A percentile compares a stretch with the other conserved stretches of the same genome.
Evolutionary conservation across 2,113 vertebrate species (phyloP).

Genomic region (Hippolais icterina): DNA sequence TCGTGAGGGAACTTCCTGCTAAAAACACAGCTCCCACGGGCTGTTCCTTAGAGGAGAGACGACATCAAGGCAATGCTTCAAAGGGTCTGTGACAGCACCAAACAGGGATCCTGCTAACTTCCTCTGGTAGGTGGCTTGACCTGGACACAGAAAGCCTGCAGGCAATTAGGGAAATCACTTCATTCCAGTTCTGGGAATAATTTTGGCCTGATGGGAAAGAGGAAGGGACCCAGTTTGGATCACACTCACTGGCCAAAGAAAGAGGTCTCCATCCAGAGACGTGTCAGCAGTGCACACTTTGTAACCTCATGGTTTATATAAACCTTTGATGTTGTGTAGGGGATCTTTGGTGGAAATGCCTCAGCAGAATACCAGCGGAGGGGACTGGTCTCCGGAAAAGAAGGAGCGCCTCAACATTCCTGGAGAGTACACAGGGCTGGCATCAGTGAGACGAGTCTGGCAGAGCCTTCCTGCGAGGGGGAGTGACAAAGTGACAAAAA

Average conservation of each 20-base stretch:
- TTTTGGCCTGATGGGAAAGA: background rate
- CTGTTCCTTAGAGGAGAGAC: background rate
- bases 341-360: background rate
- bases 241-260: background rate
- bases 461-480: slow-evolving; percentile 15
- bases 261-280: background rate
- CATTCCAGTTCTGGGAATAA: background rate
- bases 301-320: background rate
- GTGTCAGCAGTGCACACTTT: background rate
- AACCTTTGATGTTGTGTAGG: background rate
- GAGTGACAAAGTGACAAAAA: slow-evolving; percentile 37
- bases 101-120: background rate
- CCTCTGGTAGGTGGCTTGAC: background rate
- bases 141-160: background rate
- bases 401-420: background rate
- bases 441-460: background rate
- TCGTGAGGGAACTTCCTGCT: background rate
- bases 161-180: background rate
- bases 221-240: background rate
- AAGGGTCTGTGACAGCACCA: background rate
- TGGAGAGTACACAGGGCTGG: background rate
- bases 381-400: background rate
- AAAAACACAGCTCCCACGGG: background rate
- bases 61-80: background rate
- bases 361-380: background rate